Percentiles rank a stretch among this genome's conserved stretches.
Conservation (phyloP, 1,140 invertebrate genomes). For the Macrocentrus cingulum region DNA sequence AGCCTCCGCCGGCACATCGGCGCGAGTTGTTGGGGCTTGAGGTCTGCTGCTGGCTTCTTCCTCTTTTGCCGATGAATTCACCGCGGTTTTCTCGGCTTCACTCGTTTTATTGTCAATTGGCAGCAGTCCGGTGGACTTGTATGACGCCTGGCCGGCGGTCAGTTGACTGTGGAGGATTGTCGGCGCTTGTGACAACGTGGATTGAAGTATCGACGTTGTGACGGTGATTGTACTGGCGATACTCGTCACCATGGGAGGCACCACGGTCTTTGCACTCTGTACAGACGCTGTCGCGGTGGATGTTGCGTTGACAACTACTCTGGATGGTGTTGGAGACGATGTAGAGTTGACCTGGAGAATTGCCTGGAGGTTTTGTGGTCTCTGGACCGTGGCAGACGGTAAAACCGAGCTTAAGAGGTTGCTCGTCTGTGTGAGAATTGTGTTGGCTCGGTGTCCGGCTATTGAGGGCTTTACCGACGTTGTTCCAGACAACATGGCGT, state of each 20-base stretch:
- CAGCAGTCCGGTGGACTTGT: constrained; percentile 45
- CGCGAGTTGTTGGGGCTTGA: constrained; percentile 23
- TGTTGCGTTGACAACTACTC: constrained; percentile 40
- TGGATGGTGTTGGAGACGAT: constrained; percentile 32
- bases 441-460: constrained; percentile 43
- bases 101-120: constrained; percentile 48
- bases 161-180: constrained; percentile 50
- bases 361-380: constrained; percentile 45
- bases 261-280: constrained; percentile 45
- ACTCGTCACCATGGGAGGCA: constrained; percentile 43
- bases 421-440: constrained; percentile 46
- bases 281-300: constrained; percentile 28
- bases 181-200: constrained; percentile 52
- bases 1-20: constrained; percentile 39
- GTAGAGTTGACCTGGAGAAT: constrained; percentile 48
- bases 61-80: constrained; percentile 39
- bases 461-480: constrained; percentile 47
- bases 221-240: constrained; percentile 42
- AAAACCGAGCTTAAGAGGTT: constrained; percentile 48
- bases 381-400: constrained; percentile 41
- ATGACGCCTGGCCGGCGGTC: constrained; percentile 44
- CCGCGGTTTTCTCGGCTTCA: constrained; percentile 42
- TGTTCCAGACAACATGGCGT: constrained; percentile 53
- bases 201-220: constrained; percentile 53
- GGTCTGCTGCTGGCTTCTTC: constrained; percentile 38